Percentiles rank a stretch among this genome's conserved stretches.
Conservation (phyloP, 2,797 vertebrate species). For the Allochrocebus solatus region DNA sequence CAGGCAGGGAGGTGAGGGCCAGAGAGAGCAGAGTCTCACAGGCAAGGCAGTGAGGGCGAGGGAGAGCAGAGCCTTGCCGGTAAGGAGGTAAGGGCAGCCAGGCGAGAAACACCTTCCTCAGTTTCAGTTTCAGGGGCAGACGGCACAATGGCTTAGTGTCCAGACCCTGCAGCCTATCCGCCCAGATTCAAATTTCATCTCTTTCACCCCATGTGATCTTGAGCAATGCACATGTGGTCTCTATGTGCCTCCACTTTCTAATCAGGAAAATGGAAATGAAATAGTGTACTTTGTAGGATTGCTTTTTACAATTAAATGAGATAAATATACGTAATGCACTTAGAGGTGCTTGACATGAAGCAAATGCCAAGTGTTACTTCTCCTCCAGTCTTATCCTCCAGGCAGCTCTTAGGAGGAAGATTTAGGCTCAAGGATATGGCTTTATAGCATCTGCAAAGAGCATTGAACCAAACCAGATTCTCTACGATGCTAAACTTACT, state of each 20-base stretch:
- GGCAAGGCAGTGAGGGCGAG: too few species aligned
- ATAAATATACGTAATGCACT: not conserved
- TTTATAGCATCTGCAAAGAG: not conserved
- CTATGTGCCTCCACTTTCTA: not conserved
- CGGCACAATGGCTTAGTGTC: not conserved
- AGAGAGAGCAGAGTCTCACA: too few species aligned
- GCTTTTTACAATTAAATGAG: not conserved
- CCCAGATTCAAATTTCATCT: not conserved
- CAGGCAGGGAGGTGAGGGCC: not conserved
- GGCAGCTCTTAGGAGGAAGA: not conserved
- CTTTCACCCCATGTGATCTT: not conserved
- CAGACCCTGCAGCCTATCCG: not conserved
- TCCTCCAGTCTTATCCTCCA: not conserved
- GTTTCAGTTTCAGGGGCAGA: not conserved
- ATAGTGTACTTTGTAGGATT: not conserved
- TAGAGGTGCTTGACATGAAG: not conserved
- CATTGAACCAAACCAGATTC: not conserved
- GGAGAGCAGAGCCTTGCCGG: too few species aligned
- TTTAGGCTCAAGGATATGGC: not conserved
- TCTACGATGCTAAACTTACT: not conserved
- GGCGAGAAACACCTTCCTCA: fast-evolving
- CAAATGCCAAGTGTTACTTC: not conserved
- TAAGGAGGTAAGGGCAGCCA: not conserved
- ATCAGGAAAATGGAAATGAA: not conserved
- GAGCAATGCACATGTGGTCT: not conserved